Conservation (phyloP, 1,140 invertebrate genomes). For the Lethrus apterus region DNA sequence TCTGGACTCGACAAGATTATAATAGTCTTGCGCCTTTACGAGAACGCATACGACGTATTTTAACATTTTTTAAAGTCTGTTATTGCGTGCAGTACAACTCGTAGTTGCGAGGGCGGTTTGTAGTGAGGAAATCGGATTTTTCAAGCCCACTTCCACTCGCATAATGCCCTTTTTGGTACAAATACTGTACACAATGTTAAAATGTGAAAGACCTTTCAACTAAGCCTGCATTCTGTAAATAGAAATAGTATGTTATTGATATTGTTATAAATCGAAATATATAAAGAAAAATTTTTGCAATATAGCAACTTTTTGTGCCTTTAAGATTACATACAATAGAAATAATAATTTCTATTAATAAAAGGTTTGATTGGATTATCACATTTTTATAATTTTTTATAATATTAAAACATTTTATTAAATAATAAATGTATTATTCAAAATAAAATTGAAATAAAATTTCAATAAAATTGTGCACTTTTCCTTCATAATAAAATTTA, state of each 20-base stretch:
- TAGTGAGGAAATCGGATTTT: constrained; percentile 39
- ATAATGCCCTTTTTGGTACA: constrained; percentile 38
- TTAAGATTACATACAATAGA: too few species aligned
- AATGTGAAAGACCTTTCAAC: constrained; percentile 25
- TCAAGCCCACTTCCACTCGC: constrained; percentile 39
- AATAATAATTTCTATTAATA: too few species aligned
- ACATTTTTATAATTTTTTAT: too few species aligned
- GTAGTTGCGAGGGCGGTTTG: constrained; percentile 29
- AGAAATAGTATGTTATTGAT: constrained; percentile 23
- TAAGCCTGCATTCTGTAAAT: constrained; percentile 25
- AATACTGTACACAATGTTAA: constrained; percentile 30
- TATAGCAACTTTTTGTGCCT: too few species aligned
- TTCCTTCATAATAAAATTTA: too few species aligned
- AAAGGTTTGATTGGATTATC: too few species aligned
- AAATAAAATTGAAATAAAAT: too few species aligned
- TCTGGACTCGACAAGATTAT: constrained; percentile 24
- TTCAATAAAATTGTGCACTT: too few species aligned
- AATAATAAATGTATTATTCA: too few species aligned
- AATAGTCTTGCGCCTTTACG: constrained; percentile 7
- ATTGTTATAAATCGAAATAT: constrained; percentile 24
- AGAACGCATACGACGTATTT: constrained; percentile 9
- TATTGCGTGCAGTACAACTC: constrained; percentile 6
- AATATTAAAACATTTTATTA: too few species aligned
- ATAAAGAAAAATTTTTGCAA: too few species aligned
- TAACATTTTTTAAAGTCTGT: constrained; percentile 5